A percentile compares a stretch with the other conserved stretches of the same genome.
These are phyloP conservation scores for Hydractinia symbiolongicarpus DNA, from an alignment of 30 jellyfish, hydroid and myxozoan species.

Conservation along the genomic window DNA sequence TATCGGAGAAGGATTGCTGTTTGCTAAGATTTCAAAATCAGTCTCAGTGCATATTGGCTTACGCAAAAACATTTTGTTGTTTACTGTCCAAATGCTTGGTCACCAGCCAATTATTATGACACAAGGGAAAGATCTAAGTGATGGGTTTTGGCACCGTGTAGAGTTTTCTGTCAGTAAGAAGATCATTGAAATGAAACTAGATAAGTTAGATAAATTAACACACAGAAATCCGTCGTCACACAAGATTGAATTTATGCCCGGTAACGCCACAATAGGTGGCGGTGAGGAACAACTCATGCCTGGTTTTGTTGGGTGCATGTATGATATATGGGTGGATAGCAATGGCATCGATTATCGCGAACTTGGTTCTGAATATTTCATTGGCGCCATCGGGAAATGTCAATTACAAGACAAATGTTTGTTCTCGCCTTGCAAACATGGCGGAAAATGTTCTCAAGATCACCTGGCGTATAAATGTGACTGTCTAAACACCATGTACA, in stretches of 20 bases:
- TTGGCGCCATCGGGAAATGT: constrained; percentile 60
- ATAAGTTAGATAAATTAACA: constrained; percentile 18
- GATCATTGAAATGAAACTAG: constrained; percentile 42
- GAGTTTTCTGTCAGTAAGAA: constrained; percentile 47
- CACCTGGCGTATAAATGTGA: constrained; percentile 53
- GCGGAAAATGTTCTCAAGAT: constrained; percentile 72
- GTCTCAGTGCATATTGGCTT: constrained; percentile 61
- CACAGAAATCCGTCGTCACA: constrained; percentile 29
- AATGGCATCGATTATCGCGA: constrained; percentile 53
- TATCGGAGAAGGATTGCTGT: constrained; percentile 52
- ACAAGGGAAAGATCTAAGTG: constrained; percentile 52
- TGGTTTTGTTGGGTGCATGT: constrained; percentile 89
- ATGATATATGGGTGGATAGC: constrained; percentile 64
- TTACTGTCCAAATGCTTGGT: constrained; percentile 49
- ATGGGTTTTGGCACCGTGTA: constrained; percentile 94
- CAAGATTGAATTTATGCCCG: constrained; percentile 39
- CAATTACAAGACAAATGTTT: constrained; percentile 62
- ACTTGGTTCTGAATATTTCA: constrained; percentile 31
- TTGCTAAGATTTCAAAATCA: constrained; percentile 60
- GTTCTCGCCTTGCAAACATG: constrained; percentile 88
- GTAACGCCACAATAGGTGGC: constrained; percentile 81
- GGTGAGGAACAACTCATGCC: constrained; percentile 74
- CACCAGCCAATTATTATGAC: constrained; percentile 52
- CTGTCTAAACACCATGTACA: constrained; percentile 57
- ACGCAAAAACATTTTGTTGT: constrained; percentile 42